These are phyloP conservation scores for Melanerpes formicivorus DNA, from an alignment of 2,113 vertebrate genomes.

Conservation along the genomic window DNA sequence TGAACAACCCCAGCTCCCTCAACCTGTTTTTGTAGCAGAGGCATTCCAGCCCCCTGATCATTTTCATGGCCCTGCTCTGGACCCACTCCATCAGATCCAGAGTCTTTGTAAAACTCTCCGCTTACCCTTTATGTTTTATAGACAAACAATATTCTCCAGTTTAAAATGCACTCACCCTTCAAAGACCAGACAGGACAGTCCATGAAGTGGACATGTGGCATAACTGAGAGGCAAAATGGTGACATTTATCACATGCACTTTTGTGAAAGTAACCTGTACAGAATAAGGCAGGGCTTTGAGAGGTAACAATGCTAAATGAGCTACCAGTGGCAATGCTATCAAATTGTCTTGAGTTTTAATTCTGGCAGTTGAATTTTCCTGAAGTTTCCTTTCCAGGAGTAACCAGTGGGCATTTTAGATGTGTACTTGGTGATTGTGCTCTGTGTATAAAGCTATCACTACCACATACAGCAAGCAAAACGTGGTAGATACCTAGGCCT, in stretches of 20 bases:
- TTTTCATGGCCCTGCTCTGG: too few species aligned
- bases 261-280: neutral
- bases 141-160: neutral
- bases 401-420: neutral
- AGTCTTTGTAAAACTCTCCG: neutral
- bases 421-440: neutral
- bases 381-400: neutral
- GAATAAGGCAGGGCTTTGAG: neutral
- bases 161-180: neutral
- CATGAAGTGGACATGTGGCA: fast-evolving
- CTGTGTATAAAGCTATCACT: neutral
- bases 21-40: too few species aligned
- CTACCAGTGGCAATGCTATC: neutral
- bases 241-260: neutral
- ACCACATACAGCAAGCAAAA: neutral
- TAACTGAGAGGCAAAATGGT: too few species aligned
- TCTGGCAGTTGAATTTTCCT: neutral
- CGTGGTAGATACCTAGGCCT: neutral
- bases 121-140: neutral
- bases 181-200: neutral
- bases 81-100: neutral
- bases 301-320: neutral
- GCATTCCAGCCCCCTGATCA: too few species aligned
- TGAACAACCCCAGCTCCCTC: too few species aligned
- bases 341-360: neutral